Base-by-base conservation (phyloP, 2,888 invertebrate genomes). In the Diploptera punctata region DNA sequence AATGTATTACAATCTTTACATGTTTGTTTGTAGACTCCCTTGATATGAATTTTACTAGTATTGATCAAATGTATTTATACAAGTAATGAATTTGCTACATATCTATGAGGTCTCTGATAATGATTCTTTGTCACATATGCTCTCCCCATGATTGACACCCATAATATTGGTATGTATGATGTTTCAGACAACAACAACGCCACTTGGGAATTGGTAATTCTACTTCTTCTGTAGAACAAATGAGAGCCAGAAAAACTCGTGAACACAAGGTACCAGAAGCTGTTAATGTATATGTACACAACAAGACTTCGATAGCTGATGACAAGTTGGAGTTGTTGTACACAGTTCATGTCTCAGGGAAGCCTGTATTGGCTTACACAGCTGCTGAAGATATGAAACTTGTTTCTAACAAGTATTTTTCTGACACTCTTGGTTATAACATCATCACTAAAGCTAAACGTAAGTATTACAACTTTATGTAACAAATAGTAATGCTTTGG, bases 371-470 rank as follows among this genome's bases (percentile, higher is more conserved):
- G 19, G 94, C 94, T 0, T 88, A 89, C 1, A 92, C 92, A 1
- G 95, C 95, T 0, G 92, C 94, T 1, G 88, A 90, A 74, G 95
- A 94, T 79, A 94, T 95, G 94, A 86, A 89, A 72, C 84, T 94
- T n/a, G 89, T 95, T 3, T 88, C 91, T 4, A 91, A 93, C 70
- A 89, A 89, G 43, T 94, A 95, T 82, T 93, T 93, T 0, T 88
- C 89, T 0, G 84, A 87, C 26, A 91, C 92, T 76, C 83, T 95
- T 67, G 93, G 93, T 4, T 91, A 91, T 74, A 89, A 91, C 0
- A 89, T 94, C 62, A 88, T 91, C 67, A 91, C 93, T 76, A 94
- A 94, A 84, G 93, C 94, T 73, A 93, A 94, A 86, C 94, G 94
- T 94, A 86, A 90, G 90, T 86, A n/a, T n/a, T n/a, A n/a, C n/a